Base-by-base conservation (phyloP, 2,113 vertebrate genomes). In the Motacilla alba region DNA sequence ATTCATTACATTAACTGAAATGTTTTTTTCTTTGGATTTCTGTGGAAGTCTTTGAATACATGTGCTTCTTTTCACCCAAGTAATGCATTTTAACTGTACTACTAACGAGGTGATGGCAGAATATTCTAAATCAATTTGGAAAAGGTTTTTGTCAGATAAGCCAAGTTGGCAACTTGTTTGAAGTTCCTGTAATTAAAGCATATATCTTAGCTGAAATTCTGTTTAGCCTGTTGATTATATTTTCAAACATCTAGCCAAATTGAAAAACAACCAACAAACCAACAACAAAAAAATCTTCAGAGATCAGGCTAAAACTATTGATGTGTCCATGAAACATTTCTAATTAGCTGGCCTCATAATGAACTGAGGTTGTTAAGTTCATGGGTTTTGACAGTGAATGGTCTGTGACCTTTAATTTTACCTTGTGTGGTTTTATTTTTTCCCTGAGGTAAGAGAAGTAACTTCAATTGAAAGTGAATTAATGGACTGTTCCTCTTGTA, bases 101-200 rank as follows among this genome's bases (percentile, higher is more conserved):
- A 66, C 69, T 95, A 87, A 91, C 7, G 13, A 95, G 91, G 15
- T 15, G 4, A 81, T 90, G 47, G 55, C 67, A 83, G 63, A 84
- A 94, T 92, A 78, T 22, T 87, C 53, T 84, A 41, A 92, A 88
- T 89, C 77, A 94, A 50, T 90, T 86, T 94, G 77, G 59, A 86
- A 83, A 67, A 89, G 35, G 18, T 47, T 94, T 39, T 94, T 50
- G 69, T 91, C 18, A 14, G 83, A 62, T 31, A 88, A 87, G 82
- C 81, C 63, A 95, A 84, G 19, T 58, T 97, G 93, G 87, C 82
- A 93, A 90, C 30, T 49, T 58, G 21, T 66, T 94, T 87, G 85
- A 83, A 41, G 24, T 86, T 95, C 72, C 31, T 88, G 27, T 94
- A 97, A 96, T 91, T 94, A 95, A 96, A 96, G 55, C 19, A 68